phyloP scores from a whole-genome alignment of 2,888 invertebrate species.

The Lasius fuliginosus region DNA sequence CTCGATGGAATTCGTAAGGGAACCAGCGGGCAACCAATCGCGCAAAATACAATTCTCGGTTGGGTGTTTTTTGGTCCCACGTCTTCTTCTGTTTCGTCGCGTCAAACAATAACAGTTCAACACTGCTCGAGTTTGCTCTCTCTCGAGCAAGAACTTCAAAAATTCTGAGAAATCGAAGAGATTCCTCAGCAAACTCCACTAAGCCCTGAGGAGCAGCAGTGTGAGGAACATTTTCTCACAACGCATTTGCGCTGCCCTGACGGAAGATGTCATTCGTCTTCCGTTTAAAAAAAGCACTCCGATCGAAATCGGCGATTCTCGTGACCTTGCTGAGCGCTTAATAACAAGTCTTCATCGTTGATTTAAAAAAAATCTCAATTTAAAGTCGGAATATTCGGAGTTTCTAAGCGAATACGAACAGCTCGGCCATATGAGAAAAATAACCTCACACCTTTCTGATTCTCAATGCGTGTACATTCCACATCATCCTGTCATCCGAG shows the following conservation, averaged over 20 bases:
- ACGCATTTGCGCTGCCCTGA: background rate
- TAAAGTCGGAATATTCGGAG: background rate
- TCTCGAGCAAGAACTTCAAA: background rate
- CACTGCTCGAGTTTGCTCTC: background rate
- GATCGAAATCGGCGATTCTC: background rate
- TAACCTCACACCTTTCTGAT: background rate
- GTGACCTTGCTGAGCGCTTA: background rate
- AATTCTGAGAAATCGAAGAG: background rate
- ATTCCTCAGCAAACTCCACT: background rate
- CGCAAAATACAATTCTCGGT: background rate
- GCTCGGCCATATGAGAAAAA: background rate
- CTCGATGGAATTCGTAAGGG: too few relatives aligned
- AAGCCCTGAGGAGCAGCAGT: background rate
- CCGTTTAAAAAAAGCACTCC: background rate
- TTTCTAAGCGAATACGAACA: background rate
- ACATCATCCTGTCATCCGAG: constrained; percentile 28
- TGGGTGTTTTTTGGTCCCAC: background rate
- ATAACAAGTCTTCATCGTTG: background rate
- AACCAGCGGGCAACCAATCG: background rate
- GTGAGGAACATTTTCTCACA: background rate
- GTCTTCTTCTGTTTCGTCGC: background rate
- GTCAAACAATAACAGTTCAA: background rate
- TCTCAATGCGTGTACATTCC: constrained; percentile 6
- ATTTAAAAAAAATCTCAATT: background rate
- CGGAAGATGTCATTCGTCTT: background rate